Conservation (phyloP, 2,113 vertebrate genomes). For the Reinhardtius hippoglossoides region DNA sequence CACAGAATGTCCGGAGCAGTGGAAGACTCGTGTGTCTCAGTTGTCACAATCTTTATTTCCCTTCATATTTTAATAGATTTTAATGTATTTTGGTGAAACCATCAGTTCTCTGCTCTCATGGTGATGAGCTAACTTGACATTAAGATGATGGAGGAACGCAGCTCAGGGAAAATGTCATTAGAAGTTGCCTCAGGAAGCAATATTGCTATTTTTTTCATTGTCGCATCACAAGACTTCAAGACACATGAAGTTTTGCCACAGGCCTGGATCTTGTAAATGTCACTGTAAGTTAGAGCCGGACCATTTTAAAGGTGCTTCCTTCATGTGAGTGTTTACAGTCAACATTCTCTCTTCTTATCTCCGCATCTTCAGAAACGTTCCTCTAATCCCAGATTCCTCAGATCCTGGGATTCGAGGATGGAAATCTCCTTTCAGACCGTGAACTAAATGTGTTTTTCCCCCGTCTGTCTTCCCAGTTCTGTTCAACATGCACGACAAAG, state of each 20-base stretch:
- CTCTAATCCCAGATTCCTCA: constrained; percentile 26
- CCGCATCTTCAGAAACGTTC: constrained; percentile 7
- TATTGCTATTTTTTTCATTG: too few relatives aligned
- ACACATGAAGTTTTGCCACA: neutral
- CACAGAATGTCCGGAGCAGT: too few relatives aligned
- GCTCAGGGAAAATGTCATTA: neutral
- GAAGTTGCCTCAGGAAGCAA: neutral
- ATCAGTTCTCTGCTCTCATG: too few relatives aligned
- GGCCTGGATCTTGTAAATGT: constrained; percentile 15
- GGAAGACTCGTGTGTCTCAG: too few relatives aligned
- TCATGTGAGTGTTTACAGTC: neutral
- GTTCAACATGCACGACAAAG: constrained; percentile 97
- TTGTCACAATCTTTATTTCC: too few relatives aligned
- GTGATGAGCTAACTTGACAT: neutral
- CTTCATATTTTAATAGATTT: too few relatives aligned
- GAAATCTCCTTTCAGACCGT: neutral
- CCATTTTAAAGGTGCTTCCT: neutral
- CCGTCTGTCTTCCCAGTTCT: constrained; percentile 84
- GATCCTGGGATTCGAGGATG: neutral
- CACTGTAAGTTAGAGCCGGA: neutral
- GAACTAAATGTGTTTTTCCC: neutral
- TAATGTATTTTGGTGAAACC: too few relatives aligned
- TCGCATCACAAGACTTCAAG: too few relatives aligned
- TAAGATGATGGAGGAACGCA: neutral
- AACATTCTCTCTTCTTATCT: constrained; percentile 4